Evolutionary conservation across 35 echinoderm and acorn worm species (phyloP).

Genomic region (Lytechinus pictus): DNA sequence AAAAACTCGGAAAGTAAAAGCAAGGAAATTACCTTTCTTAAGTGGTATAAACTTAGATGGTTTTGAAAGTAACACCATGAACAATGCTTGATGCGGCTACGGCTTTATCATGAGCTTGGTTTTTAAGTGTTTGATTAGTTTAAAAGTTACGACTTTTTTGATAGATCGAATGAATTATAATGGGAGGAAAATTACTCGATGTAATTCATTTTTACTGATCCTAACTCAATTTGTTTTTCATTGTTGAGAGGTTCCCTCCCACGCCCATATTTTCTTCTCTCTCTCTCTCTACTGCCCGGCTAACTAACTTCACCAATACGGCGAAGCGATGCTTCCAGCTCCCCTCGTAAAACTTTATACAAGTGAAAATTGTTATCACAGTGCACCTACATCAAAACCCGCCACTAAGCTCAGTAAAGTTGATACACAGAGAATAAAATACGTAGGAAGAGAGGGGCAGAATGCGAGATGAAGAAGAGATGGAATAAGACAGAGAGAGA

Average conservation of each 20-base stretch:
- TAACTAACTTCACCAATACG: conserved; percentile 23
- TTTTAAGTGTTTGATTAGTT: not conserved
- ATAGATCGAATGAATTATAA: not conserved
- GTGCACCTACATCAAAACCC: not conserved
- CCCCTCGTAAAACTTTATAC: conserved; percentile 53
- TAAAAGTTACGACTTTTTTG: not conserved
- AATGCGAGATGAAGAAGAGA: not conserved
- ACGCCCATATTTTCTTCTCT: not conserved
- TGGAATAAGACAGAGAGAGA: not conserved
- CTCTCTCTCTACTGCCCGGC: not conserved
- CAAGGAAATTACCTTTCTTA: not conserved
- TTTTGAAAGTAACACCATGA: not conserved
- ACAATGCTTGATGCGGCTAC: not conserved
- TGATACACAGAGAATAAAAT: not conserved
- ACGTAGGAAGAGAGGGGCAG: not conserved
- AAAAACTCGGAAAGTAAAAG: not conserved
- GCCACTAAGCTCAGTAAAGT: not conserved
- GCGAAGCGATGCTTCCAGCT: not conserved
- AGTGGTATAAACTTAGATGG: not conserved
- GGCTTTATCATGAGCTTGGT: not conserved
- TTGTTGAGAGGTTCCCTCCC: not conserved
- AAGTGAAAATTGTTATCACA: conserved; percentile 50
- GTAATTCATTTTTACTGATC: conserved; percentile 9
- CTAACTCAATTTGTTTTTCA: not conserved
- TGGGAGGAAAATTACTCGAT: not conserved